These are phyloP conservation scores for Cerastoderma edule DNA, from an alignment of 2,888 invertebrate genomes.

Conservation along the genomic window DNA sequence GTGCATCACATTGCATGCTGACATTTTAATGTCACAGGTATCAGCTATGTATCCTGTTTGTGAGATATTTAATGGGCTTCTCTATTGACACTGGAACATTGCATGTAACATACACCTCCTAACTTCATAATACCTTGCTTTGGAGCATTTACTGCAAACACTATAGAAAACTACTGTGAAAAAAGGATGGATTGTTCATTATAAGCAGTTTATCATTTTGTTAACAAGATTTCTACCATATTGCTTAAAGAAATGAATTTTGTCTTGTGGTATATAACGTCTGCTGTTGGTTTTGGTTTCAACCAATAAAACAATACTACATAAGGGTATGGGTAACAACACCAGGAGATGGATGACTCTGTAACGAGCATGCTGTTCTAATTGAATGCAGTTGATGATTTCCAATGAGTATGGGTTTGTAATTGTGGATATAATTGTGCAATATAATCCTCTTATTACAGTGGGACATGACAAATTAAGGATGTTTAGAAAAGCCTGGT, in stretches of 20 bases:
- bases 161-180: too few relatives aligned
- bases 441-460: slow-evolving; percentile 16
- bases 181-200: too few relatives aligned
- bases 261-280: too few relatives aligned
- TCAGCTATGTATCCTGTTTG: background rate
- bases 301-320: background rate
- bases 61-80: slow-evolving; percentile 2
- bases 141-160: too few relatives aligned
- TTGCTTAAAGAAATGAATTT: too few relatives aligned
- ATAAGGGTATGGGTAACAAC: background rate
- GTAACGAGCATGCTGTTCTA: slow-evolving; percentile 10
- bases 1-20: background rate
- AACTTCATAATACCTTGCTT: too few relatives aligned
- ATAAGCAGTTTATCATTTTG: too few relatives aligned
- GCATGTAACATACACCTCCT: background rate
- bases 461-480: slow-evolving; percentile 14
- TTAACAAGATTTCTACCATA: too few relatives aligned
- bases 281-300: too few relatives aligned
- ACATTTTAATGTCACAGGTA: slow-evolving; percentile 14
- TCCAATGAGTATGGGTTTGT: background rate
- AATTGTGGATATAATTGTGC: slow-evolving; percentile 16
- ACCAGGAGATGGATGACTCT: background rate
- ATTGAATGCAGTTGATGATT: slow-evolving; percentile 13
- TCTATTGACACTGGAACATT: background rate
- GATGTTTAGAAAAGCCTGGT: background rate